Evolutionary conservation across 1,140 invertebrate genomes (phyloP).

Genomic region (Popillia japonica): DNA sequence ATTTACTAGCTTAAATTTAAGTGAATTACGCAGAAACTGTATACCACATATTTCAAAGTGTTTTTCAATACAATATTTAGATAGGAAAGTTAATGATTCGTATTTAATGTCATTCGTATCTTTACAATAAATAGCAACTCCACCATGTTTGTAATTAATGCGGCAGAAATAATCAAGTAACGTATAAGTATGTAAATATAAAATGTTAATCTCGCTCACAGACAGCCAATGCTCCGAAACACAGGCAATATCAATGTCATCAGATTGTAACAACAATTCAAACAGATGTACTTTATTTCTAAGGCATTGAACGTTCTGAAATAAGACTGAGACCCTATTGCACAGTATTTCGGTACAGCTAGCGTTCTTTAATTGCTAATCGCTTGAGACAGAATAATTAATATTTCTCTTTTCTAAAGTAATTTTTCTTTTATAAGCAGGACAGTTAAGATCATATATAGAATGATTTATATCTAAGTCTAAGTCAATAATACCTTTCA

Average conservation of each 20-base stretch:
- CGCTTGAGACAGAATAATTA: no score
- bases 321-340: background rate
- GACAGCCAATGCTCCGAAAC: background rate
- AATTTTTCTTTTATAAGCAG: no score
- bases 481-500: no score
- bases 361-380: no score
- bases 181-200: background rate
- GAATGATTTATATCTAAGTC: no score
- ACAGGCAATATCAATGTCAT: background rate
- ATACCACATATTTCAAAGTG: background rate
- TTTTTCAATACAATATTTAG: background rate
- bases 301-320: background rate
- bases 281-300: background rate
- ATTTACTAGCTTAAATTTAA: background rate
- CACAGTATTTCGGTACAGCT: no score
- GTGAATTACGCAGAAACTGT: background rate
- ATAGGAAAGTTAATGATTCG: background rate
- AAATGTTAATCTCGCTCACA: background rate
- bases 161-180: background rate
- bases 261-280: background rate
- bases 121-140: background rate
- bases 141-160: background rate
- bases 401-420: no score
- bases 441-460: no score
- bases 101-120: background rate